Conservation (phyloP, 1,140 invertebrate species). For the Cyclina sinensis region DNA sequence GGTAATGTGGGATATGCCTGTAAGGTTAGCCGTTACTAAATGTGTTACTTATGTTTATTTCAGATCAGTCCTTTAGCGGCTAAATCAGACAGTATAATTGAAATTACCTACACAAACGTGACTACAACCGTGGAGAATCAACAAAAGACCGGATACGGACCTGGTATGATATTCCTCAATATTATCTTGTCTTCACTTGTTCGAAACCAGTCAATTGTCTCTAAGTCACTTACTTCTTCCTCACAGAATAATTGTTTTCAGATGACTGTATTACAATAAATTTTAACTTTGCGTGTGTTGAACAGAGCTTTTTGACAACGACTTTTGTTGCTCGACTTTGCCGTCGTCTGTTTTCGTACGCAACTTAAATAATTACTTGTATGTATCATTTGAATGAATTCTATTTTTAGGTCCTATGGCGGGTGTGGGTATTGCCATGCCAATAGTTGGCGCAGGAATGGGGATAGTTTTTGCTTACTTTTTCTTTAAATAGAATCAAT, state of each 20-base stretch:
- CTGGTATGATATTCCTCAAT: too few relatives aligned
- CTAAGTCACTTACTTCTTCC: too few relatives aligned
- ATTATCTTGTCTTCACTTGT: too few relatives aligned
- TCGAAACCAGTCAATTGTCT: too few relatives aligned
- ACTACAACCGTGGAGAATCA: constrained; percentile 44
- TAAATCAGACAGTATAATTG: constrained; percentile 59
- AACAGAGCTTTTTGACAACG: neutral
- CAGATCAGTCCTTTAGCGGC: constrained; percentile 28
- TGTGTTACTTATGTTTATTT: constrained; percentile 8
- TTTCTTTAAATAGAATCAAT: constrained; percentile 62
- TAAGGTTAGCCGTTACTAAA: too few relatives aligned
- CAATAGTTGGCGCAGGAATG: constrained; percentile 50
- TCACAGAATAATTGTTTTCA: neutral
- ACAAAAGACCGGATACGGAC: constrained; percentile 62
- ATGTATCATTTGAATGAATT: neutral
- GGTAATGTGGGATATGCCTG: too few relatives aligned
- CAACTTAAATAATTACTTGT: neutral
- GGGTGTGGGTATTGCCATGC: constrained; percentile 55
- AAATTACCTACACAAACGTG: constrained; percentile 68
- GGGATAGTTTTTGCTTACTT: constrained; percentile 65
- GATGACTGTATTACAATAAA: neutral
- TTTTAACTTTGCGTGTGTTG: neutral
- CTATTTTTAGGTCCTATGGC: constrained; percentile 63
- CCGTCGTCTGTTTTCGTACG: neutral
- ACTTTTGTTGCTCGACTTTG: neutral